phyloP scores from a whole-genome alignment of 1,140 invertebrate genomes.

The Macrobrachium nipponense region DNA sequence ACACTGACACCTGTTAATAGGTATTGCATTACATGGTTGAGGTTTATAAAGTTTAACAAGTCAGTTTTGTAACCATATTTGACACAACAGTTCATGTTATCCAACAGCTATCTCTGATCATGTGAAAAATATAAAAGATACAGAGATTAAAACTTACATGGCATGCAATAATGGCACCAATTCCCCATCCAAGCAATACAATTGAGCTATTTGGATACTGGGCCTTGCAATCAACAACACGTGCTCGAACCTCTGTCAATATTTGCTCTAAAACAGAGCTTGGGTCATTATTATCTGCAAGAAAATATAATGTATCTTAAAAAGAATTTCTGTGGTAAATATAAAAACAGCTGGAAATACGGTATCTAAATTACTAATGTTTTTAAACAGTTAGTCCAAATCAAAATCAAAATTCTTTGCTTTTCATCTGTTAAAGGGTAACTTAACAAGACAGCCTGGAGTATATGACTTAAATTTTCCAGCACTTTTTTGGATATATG shows the following conservation, averaged over 20 bases:
- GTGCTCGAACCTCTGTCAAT: slow-evolving; percentile 29
- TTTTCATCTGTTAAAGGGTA: no score
- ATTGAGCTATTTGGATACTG: slow-evolving; percentile 73
- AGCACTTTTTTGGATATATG: no score
- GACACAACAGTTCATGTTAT: not conserved
- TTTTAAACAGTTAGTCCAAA: no score
- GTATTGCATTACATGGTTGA: slow-evolving; percentile 69
- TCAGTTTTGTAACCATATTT: not conserved
- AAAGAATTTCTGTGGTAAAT: not conserved
- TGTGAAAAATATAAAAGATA: no score
- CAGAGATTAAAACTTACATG: slow-evolving; percentile 66
- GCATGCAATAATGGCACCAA: slow-evolving; percentile 79
- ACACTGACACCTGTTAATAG: slow-evolving; percentile 66
- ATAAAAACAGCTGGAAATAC: not conserved
- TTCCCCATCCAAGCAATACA: slow-evolving; percentile 82
- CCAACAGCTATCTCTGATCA: no score
- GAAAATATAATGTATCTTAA: no score
- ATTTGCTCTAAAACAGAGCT: slow-evolving; percentile 41
- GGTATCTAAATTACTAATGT: no score
- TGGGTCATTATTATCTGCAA: slow-evolving; percentile 37
- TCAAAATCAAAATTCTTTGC: no score
- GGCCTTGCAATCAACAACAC: slow-evolving; percentile 18
- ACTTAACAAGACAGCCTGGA: no score
- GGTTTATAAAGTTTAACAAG: no score
- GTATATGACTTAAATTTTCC: no score